These are phyloP conservation scores for Clistopyga incitator DNA, from an alignment of 2,888 invertebrate genomes.

Conservation along the genomic window DNA sequence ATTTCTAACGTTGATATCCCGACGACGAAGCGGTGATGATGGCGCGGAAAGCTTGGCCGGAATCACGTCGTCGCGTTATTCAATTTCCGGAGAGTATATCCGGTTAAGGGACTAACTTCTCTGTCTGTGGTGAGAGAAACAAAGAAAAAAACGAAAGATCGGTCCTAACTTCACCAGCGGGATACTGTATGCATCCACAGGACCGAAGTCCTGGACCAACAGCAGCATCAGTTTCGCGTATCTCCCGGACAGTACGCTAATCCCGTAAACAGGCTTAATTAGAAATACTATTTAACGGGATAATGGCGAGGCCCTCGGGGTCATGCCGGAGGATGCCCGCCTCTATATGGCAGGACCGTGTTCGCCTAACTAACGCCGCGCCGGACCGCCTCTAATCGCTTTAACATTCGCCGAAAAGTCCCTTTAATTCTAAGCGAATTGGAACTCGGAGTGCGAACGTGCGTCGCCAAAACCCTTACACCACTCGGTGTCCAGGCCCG, in stretches of 20 bases:
- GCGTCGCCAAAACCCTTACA: constrained; percentile 51
- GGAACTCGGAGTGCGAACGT: constrained; percentile 55
- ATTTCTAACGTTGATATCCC: too few species aligned
- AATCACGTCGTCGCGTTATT: not conserved
- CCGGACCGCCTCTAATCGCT: constrained; percentile 78
- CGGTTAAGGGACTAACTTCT: not conserved
- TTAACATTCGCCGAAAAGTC: constrained; percentile 80
- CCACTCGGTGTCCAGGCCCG: not conserved
- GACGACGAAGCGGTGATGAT: constrained; percentile 2
- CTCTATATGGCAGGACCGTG: constrained; percentile 79
- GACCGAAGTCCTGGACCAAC: constrained; percentile 11
- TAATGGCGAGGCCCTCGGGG: constrained; percentile 72
- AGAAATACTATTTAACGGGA: constrained; percentile 78
- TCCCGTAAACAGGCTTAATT: constrained; percentile 82
- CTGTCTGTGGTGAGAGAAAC: not conserved
- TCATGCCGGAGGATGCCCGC: constrained; percentile 33
- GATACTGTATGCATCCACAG: constrained; percentile 61
- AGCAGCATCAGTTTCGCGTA: constrained; percentile 50
- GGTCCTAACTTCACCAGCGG: constrained; percentile 10
- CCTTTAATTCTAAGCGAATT: constrained; percentile 79
- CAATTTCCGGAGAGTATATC: constrained; percentile 1
- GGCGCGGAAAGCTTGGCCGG: not conserved
- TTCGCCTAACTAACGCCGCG: constrained; percentile 79
- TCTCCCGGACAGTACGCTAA: constrained; percentile 69
- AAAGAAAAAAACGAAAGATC: not conserved